A percentile compares a stretch with the other conserved stretches of the same genome.
Evolutionary conservation across 92 coral and sea anemone genomes (phyloP).

Genomic region (Zoanthus sociatus): DNA sequence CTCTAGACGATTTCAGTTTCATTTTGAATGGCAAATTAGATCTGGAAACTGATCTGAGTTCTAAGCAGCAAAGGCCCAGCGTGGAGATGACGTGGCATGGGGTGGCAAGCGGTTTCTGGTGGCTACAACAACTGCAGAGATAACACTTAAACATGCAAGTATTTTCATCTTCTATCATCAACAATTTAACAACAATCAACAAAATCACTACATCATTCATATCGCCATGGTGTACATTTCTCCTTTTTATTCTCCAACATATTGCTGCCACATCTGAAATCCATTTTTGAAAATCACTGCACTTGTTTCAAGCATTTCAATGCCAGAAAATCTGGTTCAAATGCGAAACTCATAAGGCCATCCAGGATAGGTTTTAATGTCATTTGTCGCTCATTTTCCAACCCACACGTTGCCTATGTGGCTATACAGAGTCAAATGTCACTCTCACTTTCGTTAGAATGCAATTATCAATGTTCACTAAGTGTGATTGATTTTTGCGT

Average conservation of each 20-base stretch:
- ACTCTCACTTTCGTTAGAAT: no score
- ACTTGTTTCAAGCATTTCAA: constrained; percentile 26
- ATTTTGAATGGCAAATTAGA: constrained; percentile 1
- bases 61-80: neutral
- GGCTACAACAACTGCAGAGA: constrained; percentile 34
- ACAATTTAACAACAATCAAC: no score
- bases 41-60: neutral
- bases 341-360: neutral
- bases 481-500: no score
- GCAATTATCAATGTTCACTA: no score
- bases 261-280: constrained; percentile 17
- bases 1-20: neutral
- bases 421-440: no score
- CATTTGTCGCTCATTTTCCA: no score
- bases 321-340: neutral
- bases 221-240: no score
- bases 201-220: no score
- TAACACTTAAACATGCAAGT: constrained; percentile 32
- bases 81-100: constrained; percentile 9
- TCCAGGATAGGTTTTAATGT: no score
- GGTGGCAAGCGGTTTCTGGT: constrained; percentile 18
- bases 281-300: constrained; percentile 26
- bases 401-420: no score
- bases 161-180: neutral
- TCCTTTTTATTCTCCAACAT: neutral